phyloP scores from a whole-genome alignment of 2,888 invertebrate species.

The Temnothorax rugatulus region DNA sequence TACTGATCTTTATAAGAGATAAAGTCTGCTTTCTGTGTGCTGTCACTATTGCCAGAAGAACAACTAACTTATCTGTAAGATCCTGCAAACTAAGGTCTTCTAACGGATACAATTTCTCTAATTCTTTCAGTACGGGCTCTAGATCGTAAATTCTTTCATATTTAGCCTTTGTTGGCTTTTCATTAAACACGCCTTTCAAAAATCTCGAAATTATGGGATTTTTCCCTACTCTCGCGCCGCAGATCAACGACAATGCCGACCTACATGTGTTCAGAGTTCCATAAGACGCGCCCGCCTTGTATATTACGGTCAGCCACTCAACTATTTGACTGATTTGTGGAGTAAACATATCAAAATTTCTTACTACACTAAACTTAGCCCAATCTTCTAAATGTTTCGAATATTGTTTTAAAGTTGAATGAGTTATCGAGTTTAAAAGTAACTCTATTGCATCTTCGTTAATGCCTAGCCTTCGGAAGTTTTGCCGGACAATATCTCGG shows the following conservation, averaged over 20 bases:
- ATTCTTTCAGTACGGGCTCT: slow-evolving; percentile 54
- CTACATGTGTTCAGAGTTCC: slow-evolving; percentile 58
- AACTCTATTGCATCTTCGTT: slow-evolving; percentile 57
- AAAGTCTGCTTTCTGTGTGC: slow-evolving; percentile 66
- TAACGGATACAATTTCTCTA: slow-evolving; percentile 49
- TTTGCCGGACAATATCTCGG: slow-evolving; percentile 71
- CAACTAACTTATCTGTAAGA: slow-evolving; percentile 53
- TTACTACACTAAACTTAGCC: neutral
- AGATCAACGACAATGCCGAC: slow-evolving; percentile 54
- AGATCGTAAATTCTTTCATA: slow-evolving; percentile 61
- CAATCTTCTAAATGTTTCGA: neutral
- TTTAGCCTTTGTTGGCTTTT: slow-evolving; percentile 58
- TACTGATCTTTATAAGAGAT: slow-evolving; percentile 55
- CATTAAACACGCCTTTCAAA: slow-evolving; percentile 48
- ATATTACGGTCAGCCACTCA: slow-evolving; percentile 49
- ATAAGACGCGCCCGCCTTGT: slow-evolving; percentile 46
- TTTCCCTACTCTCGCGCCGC: slow-evolving; percentile 48
- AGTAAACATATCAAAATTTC: neutral
- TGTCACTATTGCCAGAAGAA: slow-evolving; percentile 61
- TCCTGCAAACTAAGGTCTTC: slow-evolving; percentile 40
- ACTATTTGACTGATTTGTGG: slow-evolving; percentile 8
- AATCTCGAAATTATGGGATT: slow-evolving; percentile 46
- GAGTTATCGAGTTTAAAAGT: slow-evolving; percentile 49
- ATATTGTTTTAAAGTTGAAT: slow-evolving; percentile 47
- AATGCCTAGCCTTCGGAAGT: slow-evolving; percentile 55